Conservation (phyloP, 2,797 vertebrate genomes). For the Smutsia gigantea region DNA sequence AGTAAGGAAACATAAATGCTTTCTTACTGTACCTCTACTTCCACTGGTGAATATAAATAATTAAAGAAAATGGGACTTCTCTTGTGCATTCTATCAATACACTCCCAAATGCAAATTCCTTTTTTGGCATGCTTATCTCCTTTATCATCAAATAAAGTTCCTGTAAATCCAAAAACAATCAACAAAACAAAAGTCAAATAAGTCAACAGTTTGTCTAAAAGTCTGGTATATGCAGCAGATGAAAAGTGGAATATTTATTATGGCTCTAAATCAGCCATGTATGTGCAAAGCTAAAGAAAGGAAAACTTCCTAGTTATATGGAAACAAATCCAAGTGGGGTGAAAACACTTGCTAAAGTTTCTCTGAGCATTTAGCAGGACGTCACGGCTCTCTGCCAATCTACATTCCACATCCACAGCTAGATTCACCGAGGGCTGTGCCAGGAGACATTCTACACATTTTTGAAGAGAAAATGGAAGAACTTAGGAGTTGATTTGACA, state of each 20-base stretch:
- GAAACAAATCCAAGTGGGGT: conserved; percentile 10
- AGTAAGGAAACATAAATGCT: conserved; percentile 35
- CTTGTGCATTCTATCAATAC: conserved; percentile 95
- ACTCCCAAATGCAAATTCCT: conserved; percentile 98
- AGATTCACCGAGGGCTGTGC: not conserved
- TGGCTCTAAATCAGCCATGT: not conserved
- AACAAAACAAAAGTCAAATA: conserved; percentile 37
- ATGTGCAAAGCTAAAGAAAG: not conserved
- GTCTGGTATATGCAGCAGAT: not conserved
- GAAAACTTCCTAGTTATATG: not conserved
- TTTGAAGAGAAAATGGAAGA: conserved; percentile 45
- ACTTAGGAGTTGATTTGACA: conserved; percentile 13
- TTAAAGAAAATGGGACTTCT: conserved; percentile 97
- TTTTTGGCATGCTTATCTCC: conserved; percentile 95
- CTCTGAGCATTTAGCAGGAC: not conserved
- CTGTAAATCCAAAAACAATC: conserved; percentile 83
- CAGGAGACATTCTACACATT: conserved; percentile 30
- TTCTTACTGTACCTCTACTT: conserved; percentile 89
- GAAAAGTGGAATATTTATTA: conserved; percentile 29
- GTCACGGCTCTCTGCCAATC: not conserved
- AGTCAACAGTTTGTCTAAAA: conserved; percentile 41
- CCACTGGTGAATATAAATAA: conserved; percentile 94
- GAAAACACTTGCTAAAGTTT: not conserved
- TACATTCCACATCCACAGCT: not conserved
- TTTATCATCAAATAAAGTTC: conserved; percentile 97